Base-by-base conservation (phyloP, 2,113 vertebrate genomes). In the Elephantulus edwardii region DNA sequence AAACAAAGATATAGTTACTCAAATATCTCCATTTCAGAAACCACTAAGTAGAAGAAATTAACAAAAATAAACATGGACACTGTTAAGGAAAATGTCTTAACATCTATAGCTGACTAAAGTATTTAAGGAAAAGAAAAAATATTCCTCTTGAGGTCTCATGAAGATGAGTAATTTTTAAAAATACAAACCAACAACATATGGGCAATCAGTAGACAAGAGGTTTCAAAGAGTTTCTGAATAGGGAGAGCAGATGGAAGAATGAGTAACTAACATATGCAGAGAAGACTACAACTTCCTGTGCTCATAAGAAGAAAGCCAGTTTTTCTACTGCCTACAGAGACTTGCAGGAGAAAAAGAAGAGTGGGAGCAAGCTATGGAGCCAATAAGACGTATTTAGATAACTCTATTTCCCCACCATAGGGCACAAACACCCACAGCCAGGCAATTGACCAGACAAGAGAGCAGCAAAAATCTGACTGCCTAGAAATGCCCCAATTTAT, bases 101-200 rank as follows among this genome's bases (percentile, higher is more conserved):
- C 86, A 90, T 26, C 40, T 88, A 86, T 42, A 80, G 77, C 38
- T 50, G 35, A 7, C 74, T 91, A 66, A 35, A 35, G 64, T 30
- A 77, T 14, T 60, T 88, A 91, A 44, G n/a, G n/a, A n/a, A n/a
- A n/a, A n/a, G n/a, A 71, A 42, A 72, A 44, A 26, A 74, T 17
- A 46, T 68, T 56, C 60, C 42, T 83, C 8, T 33, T 81, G n/a
- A 85, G 74, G 44, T 78, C 46, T 94, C 52, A 87, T 82, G 44
- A 93, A 86, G 93, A 78, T 89, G 42, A 94, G 33, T 78, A 81
- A 72, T 56, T 91, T 88, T 89, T 30, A 5, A 91, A 86, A 89
- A 52, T 52, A 35, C 38, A 93, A 92, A 58, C 20, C 33, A 94
- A 91, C 83, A 93, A 84, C 86, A 83, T 75, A 91, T 66, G 70